Conservation (phyloP, 2,888 invertebrate species). For the Scaptomyza reducta region DNA sequence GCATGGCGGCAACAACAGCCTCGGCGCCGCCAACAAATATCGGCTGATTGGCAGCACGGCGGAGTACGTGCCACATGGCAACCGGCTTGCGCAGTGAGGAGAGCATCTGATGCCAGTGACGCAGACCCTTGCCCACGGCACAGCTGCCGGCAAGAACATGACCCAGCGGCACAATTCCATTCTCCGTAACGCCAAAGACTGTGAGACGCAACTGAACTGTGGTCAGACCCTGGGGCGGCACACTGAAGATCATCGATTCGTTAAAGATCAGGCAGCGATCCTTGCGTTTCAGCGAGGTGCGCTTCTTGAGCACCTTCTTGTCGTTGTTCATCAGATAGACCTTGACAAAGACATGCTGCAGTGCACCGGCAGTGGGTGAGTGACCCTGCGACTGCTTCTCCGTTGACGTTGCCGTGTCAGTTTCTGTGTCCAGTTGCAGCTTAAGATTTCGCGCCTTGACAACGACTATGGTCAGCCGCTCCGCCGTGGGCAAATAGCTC, state of each 20-base stretch:
- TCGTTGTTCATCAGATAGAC: slow-evolving; percentile 92
- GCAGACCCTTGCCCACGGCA: slow-evolving; percentile 89
- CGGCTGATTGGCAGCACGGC: slow-evolving; percentile 83
- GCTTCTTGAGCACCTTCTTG: slow-evolving; percentile 92
- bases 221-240: slow-evolving; percentile 89
- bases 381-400: neutral
- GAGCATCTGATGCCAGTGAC: slow-evolving; percentile 94
- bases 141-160: slow-evolving; percentile 92
- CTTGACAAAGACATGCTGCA: slow-evolving; percentile 91
- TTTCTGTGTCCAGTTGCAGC: slow-evolving; percentile 82
- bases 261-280: slow-evolving; percentile 92
- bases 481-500: slow-evolving; percentile 92
- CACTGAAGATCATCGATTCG: slow-evolving; percentile 93
- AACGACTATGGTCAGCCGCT: slow-evolving; percentile 88
- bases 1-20: slow-evolving; percentile 81
- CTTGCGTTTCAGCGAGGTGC: slow-evolving; percentile 90
- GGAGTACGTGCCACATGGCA: slow-evolving; percentile 93
- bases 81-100: slow-evolving; percentile 91
- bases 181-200: slow-evolving; percentile 84
- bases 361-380: slow-evolving; percentile 64
- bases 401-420: slow-evolving; percentile 3
- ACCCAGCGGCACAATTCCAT: slow-evolving; percentile 88
- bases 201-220: slow-evolving; percentile 90
- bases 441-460: slow-evolving; percentile 91
- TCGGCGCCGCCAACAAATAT: slow-evolving; percentile 81